Conservation (phyloP, 2,113 vertebrate genomes). For the Acrocephalus arundinaceus region DNA sequence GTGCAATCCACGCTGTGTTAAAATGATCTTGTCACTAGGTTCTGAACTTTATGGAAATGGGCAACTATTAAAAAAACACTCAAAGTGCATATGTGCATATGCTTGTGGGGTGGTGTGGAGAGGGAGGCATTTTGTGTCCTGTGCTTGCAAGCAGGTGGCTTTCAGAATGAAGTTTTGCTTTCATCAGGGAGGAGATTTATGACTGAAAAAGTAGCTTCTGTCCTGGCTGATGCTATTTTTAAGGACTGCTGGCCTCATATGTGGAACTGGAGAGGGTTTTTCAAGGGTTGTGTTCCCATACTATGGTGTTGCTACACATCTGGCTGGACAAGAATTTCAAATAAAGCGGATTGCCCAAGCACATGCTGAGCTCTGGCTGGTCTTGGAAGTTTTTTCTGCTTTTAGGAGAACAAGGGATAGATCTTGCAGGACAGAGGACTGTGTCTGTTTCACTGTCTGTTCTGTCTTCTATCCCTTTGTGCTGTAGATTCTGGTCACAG, state of each 20-base stretch:
- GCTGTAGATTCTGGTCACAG: neutral
- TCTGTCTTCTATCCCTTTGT: neutral
- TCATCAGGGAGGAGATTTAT: neutral
- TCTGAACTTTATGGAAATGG: neutral
- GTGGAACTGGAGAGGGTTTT: neutral
- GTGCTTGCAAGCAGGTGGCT: neutral
- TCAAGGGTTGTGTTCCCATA: neutral
- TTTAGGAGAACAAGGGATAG: neutral
- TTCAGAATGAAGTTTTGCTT: neutral
- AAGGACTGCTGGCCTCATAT: neutral
- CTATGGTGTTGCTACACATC: rapidly evolving
- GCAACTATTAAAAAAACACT: neutral
- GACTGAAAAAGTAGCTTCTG: neutral
- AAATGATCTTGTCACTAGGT: neutral
- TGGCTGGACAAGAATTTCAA: neutral
- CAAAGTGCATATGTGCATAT: neutral
- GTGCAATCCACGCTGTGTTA: neutral
- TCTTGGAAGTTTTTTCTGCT: neutral
- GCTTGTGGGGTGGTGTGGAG: neutral
- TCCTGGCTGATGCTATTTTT: neutral
- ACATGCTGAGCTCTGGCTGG: neutral
- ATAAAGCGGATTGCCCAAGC: neutral
- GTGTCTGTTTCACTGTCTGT: neutral
- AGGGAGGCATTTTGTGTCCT: neutral
- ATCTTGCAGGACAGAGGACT: neutral